A percentile compares a stretch with the other conserved stretches of the same genome.
Evolutionary conservation across 2,113 vertebrate species (phyloP).

Genomic region (Bubo scandiacus): DNA sequence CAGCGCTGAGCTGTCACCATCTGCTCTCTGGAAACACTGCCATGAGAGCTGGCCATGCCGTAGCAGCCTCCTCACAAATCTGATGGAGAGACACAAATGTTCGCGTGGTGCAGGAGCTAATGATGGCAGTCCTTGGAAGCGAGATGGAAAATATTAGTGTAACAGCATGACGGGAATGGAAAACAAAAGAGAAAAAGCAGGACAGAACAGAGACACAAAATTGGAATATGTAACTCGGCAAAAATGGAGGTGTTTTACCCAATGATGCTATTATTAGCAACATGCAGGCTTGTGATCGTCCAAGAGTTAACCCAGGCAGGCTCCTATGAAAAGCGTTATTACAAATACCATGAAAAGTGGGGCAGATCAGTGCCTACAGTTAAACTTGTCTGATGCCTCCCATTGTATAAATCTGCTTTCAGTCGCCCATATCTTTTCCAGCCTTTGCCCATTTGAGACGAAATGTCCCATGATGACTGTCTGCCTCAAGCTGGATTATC

Average conservation of each 20-base stretch:
- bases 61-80: constrained; percentile 24
- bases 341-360: not conserved
- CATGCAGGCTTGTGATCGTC: not conserved
- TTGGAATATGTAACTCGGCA: not conserved
- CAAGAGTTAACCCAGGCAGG: not conserved
- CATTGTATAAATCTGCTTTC: not conserved
- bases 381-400: not conserved
- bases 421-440: not conserved
- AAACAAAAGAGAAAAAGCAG: constrained; percentile 37
- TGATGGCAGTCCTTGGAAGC: constrained; percentile 56
- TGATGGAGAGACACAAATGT: constrained; percentile 28
- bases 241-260: not conserved
- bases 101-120: constrained; percentile 37
- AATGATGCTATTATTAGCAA: not conserved
- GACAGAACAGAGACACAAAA: not conserved
- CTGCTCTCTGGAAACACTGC: constrained; percentile 51
- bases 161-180: constrained; percentile 29
- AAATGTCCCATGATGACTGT: not conserved
- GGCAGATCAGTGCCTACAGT: not conserved
- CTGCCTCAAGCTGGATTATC: not conserved
- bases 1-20: constrained; percentile 2
- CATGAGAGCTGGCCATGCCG: constrained; percentile 38
- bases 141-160: constrained; percentile 63
- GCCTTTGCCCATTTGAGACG: not conserved
- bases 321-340: not conserved